Evolutionary conservation across 1,140 invertebrate genomes (phyloP).

Genomic region (Carposina sasakii): DNA sequence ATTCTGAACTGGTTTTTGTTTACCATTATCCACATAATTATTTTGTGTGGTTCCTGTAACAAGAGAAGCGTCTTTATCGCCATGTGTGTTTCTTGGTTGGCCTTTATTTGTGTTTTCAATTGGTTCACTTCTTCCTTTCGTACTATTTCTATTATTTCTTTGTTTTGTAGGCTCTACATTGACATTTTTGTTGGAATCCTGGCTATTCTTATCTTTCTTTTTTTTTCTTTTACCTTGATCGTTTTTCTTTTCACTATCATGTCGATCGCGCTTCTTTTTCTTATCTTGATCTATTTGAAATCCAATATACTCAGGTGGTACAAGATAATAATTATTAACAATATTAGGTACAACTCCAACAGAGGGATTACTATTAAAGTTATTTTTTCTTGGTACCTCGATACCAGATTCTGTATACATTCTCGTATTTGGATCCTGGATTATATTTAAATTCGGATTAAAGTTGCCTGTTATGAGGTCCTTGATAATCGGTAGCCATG

Average conservation of each 20-base stretch:
- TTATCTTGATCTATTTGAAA: neutral
- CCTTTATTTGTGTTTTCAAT: neutral
- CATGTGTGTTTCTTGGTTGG: conserved; percentile 1
- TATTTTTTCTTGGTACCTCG: conserved; percentile 16
- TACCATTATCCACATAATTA: no score
- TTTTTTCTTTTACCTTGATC: conserved; percentile 6
- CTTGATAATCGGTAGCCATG: conserved; percentile 12
- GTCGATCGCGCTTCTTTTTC: neutral
- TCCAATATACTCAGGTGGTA: conserved; percentile 27
- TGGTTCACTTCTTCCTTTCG: neutral
- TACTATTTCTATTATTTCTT: neutral
- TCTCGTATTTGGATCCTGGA: conserved; percentile 17
- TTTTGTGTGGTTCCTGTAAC: neutral
- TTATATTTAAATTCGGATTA: conserved; percentile 19
- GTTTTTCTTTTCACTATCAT: neutral
- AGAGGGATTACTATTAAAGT: conserved; percentile 3
- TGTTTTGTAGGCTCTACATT: neutral
- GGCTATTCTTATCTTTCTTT: neutral
- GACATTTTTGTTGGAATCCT: neutral
- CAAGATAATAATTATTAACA: conserved; percentile 40
- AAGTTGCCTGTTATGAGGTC: neutral
- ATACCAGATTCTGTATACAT: conserved; percentile 20
- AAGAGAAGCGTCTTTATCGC: neutral
- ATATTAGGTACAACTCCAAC: conserved; percentile 17
- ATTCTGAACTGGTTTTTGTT: no score